Conservation (phyloP, 2,113 vertebrate species). For the Etia nguti region DNA sequence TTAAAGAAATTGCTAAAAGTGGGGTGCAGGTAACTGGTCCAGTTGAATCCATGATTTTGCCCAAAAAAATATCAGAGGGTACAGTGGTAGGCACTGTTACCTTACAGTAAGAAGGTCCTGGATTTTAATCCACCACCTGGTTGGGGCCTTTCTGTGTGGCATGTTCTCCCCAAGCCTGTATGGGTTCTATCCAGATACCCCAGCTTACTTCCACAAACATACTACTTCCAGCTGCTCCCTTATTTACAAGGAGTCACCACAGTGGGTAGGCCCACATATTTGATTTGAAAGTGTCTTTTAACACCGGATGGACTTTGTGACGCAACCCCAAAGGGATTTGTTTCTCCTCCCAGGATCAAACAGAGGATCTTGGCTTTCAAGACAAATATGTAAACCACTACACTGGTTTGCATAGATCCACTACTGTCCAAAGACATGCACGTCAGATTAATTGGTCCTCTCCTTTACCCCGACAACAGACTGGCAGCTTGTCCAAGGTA, state of each 20-base stretch:
- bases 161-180: neutral
- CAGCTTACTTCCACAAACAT: neutral
- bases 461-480: neutral
- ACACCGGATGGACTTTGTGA: neutral
- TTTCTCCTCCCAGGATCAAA: neutral
- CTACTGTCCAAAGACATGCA: neutral
- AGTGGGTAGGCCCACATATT: neutral
- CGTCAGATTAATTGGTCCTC: fast-evolving
- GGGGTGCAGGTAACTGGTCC: fast-evolving
- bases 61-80: fast-evolving
- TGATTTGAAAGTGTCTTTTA: neutral
- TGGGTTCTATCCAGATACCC: neutral
- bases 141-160: neutral
- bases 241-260: neutral
- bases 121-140: neutral
- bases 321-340: neutral
- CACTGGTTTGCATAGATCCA: neutral
- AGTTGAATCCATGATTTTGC: fast-evolving
- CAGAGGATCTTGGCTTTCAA: fast-evolving
- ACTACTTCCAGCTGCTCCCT: neutral
- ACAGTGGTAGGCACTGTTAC: neutral
- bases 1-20: neutral
- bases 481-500: neutral
- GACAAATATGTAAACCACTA: neutral
- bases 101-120: neutral